phyloP scores from a whole-genome alignment of 2,888 invertebrate species.

The Luffia ferchaultella region DNA sequence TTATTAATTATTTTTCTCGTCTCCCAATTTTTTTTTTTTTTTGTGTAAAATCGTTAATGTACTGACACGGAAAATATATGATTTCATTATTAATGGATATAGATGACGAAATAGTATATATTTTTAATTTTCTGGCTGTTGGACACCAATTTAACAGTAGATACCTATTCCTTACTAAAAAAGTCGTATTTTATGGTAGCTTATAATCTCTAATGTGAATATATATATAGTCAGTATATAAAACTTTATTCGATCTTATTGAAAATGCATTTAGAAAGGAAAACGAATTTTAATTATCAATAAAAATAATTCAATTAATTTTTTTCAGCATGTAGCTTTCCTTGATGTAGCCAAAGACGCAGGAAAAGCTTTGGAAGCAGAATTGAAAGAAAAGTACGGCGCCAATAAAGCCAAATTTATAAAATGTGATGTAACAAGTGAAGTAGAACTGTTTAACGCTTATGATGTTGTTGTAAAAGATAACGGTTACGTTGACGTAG shows the following conservation, averaged over 20 bases:
- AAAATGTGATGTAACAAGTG: constrained; percentile 4
- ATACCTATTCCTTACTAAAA: too few species aligned
- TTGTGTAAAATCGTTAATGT: too few species aligned
- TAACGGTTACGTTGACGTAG: constrained; percentile 3
- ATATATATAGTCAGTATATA: background rate
- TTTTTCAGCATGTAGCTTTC: constrained; percentile 4
- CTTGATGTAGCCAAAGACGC: background rate
- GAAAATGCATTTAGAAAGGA: background rate
- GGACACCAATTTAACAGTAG: too few species aligned
- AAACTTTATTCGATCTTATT: background rate
- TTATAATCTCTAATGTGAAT: constrained; percentile 1
- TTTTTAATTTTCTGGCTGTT: too few species aligned
- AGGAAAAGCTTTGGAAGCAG: background rate
- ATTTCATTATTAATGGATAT: too few species aligned
- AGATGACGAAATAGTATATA: too few species aligned
- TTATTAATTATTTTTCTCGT: too few species aligned
- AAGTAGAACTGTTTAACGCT: background rate
- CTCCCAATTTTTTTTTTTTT: too few species aligned
- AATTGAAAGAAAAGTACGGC: background rate
- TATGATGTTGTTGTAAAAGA: background rate
- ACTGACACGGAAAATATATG: too few species aligned
- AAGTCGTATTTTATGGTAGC: too few species aligned
- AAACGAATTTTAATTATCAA: too few species aligned
- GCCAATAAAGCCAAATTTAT: background rate
- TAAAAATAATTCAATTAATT: too few species aligned